phyloP scores from a whole-genome alignment of 2,888 invertebrate species.

The Caenorhabditis drosophilae region DNA sequence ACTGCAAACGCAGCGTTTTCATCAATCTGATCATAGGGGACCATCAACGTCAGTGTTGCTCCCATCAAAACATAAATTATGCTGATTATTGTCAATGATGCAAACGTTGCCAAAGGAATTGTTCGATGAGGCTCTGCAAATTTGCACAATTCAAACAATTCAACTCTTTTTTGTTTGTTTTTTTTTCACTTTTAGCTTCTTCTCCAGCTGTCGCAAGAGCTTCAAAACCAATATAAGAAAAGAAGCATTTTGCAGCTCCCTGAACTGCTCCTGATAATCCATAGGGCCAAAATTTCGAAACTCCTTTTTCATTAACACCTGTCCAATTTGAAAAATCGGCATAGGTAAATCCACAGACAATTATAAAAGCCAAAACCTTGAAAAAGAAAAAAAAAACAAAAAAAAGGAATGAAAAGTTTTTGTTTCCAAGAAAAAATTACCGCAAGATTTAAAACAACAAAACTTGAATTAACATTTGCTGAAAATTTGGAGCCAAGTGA shows the following conservation, averaged over 20 bases:
- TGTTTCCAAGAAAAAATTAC: constrained; percentile 10
- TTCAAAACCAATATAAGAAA: constrained; percentile 50
- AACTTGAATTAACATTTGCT: constrained; percentile 69
- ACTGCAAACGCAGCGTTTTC: constrained; percentile 74
- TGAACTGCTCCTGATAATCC: constrained; percentile 37
- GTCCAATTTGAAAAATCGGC: constrained; percentile 83
- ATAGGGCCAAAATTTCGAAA: constrained; percentile 44
- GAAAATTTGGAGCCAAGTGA: constrained; percentile 70
- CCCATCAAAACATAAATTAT: constrained; percentile 46
- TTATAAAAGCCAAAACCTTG: constrained; percentile 69
- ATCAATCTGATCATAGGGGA: constrained; percentile 52
- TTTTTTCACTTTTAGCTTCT: constrained; percentile 38
- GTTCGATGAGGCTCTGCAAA: constrained; percentile 47
- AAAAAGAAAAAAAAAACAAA: no score
- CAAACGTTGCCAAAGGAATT: constrained; percentile 52
- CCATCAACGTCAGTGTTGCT: constrained; percentile 44
- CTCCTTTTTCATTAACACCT: constrained; percentile 24
- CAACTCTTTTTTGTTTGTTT: no score
- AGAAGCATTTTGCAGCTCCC: constrained; percentile 48
- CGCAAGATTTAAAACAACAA: constrained; percentile 63
- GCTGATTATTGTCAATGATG: constrained; percentile 40
- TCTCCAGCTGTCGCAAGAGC: constrained; percentile 48
- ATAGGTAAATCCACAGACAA: constrained; percentile 80
- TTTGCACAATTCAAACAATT: background rate
- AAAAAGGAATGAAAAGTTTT: no score